Percentiles rank a stretch among this genome's conserved stretches.
phyloP scores from a whole-genome alignment of 2,888 invertebrate genomes.

The Noctua janthina region DNA sequence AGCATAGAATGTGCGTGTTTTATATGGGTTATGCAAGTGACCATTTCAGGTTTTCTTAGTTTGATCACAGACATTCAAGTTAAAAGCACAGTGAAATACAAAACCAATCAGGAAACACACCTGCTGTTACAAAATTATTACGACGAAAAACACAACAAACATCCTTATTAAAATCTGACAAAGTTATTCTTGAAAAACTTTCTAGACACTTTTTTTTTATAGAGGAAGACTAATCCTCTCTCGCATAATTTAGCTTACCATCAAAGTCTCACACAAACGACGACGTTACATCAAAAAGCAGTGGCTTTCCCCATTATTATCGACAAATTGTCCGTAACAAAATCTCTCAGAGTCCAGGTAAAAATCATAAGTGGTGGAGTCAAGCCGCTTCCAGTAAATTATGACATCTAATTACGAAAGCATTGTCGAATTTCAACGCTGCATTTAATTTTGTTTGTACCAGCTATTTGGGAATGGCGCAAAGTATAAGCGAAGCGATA shows the following conservation, averaged over 20 bases:
- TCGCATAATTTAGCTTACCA: constrained; percentile 9
- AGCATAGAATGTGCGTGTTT: no score
- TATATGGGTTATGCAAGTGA: no score
- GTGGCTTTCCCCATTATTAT: constrained; percentile 42
- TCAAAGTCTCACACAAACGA: constrained; percentile 19
- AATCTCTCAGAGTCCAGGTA: constrained; percentile 71
- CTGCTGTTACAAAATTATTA: neutral
- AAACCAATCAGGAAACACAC: neutral
- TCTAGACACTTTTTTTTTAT: no score
- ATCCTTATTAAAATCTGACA: neutral
- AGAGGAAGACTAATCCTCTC: neutral
- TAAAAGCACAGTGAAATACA: neutral
- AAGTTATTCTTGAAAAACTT: neutral
- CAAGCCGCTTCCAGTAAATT: constrained; percentile 78
- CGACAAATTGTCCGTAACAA: constrained; percentile 60
- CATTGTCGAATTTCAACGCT: constrained; percentile 84
- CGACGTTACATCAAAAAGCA: constrained; percentile 28
- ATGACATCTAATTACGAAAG: constrained; percentile 86
- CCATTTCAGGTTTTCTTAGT: neutral
- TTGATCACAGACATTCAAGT: neutral
- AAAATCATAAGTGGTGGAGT: constrained; percentile 74
- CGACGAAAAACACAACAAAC: no score
- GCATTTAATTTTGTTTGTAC: constrained; percentile 87
- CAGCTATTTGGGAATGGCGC: constrained; percentile 68
- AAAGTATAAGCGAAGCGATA: constrained; percentile 55